phyloP scores from a whole-genome alignment of 2,113 vertebrate genomes.

The Dolichotis patagonum region DNA sequence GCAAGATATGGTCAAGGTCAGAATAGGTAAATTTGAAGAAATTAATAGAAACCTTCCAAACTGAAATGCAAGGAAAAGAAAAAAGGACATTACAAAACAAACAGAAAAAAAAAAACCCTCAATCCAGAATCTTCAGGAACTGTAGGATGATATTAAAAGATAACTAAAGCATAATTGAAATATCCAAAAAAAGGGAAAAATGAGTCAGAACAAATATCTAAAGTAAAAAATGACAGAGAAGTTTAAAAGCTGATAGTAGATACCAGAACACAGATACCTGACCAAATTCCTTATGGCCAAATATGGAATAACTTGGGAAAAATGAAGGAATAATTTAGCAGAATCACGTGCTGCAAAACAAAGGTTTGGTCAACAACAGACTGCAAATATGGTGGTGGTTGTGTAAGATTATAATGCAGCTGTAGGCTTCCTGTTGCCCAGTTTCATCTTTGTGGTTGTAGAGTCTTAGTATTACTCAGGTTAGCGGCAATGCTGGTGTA shows the following conservation, averaged over 20 bases:
- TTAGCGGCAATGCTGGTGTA: background rate
- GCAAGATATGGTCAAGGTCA: background rate
- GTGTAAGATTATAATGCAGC: background rate
- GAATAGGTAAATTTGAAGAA: background rate
- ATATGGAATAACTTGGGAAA: background rate
- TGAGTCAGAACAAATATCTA: background rate
- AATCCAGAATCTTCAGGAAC: background rate
- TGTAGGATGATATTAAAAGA: background rate
- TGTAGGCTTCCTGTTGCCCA: background rate
- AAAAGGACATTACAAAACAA: background rate
- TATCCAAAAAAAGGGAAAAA: background rate
- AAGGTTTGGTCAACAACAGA: background rate
- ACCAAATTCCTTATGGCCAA: background rate
- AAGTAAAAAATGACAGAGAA: background rate
- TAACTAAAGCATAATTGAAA: background rate
- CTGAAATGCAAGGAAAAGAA: background rate
- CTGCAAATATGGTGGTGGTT: background rate
- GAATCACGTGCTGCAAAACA: background rate
- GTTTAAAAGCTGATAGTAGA: background rate
- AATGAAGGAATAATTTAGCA: background rate
- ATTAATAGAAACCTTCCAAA: background rate
- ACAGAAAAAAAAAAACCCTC: background rate
- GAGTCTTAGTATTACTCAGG: no score
- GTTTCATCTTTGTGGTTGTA: background rate
- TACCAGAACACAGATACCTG: background rate